Percentiles rank a stretch among this genome's conserved stretches.
These are phyloP conservation scores for Nerophis ophidion DNA, from an alignment of 2,113 vertebrate genomes.

Conservation along the genomic window DNA sequence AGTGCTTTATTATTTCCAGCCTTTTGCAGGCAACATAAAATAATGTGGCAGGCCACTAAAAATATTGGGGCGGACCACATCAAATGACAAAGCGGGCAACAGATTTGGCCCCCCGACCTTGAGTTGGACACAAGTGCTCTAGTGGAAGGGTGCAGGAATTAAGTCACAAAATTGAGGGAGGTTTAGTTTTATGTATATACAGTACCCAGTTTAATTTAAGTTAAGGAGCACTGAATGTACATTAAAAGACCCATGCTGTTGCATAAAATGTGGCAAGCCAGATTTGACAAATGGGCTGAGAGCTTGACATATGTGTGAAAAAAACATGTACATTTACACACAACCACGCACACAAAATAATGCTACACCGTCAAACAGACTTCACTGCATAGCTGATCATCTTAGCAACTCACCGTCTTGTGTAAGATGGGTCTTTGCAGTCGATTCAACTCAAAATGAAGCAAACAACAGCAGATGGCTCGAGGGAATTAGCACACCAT, in stretches of 20 bases:
- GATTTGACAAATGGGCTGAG: neutral
- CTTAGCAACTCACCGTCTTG: conserved; percentile 15
- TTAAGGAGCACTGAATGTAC: neutral
- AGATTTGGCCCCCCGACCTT: too few species aligned
- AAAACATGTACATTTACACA: neutral
- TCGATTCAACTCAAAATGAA: conserved; percentile 38
- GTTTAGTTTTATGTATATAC: too few species aligned
- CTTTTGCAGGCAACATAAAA: too few species aligned
- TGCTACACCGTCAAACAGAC: neutral
- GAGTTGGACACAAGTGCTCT: too few species aligned
- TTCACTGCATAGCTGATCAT: conserved; percentile 3
- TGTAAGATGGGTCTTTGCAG: conserved; percentile 2
- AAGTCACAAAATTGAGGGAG: neutral
- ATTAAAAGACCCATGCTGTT: neutral
- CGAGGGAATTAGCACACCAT: conserved; percentile 43
- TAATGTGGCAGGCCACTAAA: too few species aligned
- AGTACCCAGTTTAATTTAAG: neutral
- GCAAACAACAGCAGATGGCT: conserved; percentile 32
- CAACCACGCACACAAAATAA: neutral
- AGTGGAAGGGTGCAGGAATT: neutral
- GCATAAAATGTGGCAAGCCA: neutral
- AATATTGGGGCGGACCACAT: too few species aligned
- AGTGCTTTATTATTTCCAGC: too few species aligned
- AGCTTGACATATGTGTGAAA: neutral
- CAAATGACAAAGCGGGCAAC: too few species aligned